Evolutionary conservation across 2,113 vertebrate species (phyloP), one percentile per base, ranked within the genome.

Genomic region (Grammomys surdaster): DNA sequence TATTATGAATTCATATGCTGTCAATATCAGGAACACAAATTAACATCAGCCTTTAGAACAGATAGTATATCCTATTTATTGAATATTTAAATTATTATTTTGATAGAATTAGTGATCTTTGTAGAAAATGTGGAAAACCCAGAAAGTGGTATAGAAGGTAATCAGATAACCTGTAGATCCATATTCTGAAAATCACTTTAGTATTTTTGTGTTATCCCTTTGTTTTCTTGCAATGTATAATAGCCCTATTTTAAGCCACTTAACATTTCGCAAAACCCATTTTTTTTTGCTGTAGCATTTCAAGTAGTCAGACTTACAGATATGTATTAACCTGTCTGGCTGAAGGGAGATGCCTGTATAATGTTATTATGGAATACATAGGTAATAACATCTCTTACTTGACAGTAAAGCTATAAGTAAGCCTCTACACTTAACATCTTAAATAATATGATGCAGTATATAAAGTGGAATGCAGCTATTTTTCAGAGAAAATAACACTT

Each of bases 41-140:
- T 77, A 46, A 20, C 46, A 33, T 48, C 5, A 82, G 17, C 31
- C 12, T 11, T 73, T 78, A 78, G 20, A 90, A 67, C 10, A 63
- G 1, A 12, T 6, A 89, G 6, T 40, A 17, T 73, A 51, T 54
- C 76, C 10, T 67, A 69, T 17, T 43, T 72, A 84, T 28, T 69
- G 93, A 17, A 10, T 54, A 69, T 58, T 91, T 54, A 8, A 60
- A 70, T n/a, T 84, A 89, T 82, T 82, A n/a, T 77, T 94, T n/a
- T 40, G 17, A 22, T 31, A 91, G 77, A 78, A 84, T 58, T 78
- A 86, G 70, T 76, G 2, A 78, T 85, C 43, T 31, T 3, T 72
- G 9, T 82, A 46, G 19, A 92, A 93, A 91, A 91, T 75, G 77
- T 75, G 24, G 54, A 80, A 91, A 80, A 65, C 54, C 14, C 46